phyloP scores from a whole-genome alignment of 2,797 vertebrate species.

The Spinus olivaceus region DNA sequence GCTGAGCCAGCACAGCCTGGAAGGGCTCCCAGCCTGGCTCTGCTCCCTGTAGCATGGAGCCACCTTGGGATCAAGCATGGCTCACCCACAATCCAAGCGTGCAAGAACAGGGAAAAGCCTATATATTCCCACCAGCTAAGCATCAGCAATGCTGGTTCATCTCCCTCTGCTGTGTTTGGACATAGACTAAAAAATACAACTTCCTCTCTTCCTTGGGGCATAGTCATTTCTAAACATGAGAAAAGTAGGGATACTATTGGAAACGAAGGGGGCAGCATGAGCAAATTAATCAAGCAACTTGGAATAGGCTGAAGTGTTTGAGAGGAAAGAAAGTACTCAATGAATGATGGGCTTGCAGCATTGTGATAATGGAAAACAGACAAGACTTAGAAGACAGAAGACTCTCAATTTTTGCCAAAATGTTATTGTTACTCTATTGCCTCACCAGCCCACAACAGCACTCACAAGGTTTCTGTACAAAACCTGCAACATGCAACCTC shows the following conservation, averaged over 20 bases:
- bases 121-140: rapidly evolving
- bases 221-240: neutral
- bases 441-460: neutral
- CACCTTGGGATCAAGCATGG: rapidly evolving
- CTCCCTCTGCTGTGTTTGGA: neutral
- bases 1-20: neutral
- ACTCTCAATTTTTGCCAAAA: neutral
- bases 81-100: neutral
- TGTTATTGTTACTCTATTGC: neutral
- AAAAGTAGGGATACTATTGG: neutral
- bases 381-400: neutral
- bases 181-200: neutral
- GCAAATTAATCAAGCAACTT: slow-evolving; percentile 30
- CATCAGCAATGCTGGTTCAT: neutral
- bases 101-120: neutral
- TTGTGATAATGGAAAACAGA: neutral
- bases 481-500: neutral
- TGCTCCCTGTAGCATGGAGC: neutral
- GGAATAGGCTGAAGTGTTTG: neutral
- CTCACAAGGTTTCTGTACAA: neutral
- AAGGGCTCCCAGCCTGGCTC: neutral
- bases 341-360: neutral
- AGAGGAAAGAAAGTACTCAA: neutral
- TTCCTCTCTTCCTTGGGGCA: neutral
- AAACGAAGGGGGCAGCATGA: slow-evolving; percentile 55